Evolutionary conservation across 2,113 vertebrate genomes (phyloP).

Genomic region (Ameiurus melas): DNA sequence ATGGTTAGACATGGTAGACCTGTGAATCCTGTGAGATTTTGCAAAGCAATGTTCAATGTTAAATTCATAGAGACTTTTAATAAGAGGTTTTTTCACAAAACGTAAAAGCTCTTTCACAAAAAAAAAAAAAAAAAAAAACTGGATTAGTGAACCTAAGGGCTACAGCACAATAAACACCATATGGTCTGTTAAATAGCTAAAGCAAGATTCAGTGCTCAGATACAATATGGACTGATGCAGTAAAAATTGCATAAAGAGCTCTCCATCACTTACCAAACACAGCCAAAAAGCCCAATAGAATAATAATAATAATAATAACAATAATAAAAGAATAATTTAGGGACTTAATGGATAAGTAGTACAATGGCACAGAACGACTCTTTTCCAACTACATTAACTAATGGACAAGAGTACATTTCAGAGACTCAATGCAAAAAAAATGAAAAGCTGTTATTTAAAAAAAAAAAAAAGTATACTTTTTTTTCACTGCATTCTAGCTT

Average conservation of each 20-base stretch:
- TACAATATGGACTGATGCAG: background rate
- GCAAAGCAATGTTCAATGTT: background rate
- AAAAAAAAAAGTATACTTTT: background rate
- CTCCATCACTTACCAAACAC: background rate
- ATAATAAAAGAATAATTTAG: background rate
- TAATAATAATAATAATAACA: too few relatives aligned
- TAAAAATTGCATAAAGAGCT: background rate
- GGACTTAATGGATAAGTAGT: background rate
- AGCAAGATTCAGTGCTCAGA: background rate
- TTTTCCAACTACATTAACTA: background rate
- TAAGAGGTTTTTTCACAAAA: background rate
- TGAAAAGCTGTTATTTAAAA: too few relatives aligned
- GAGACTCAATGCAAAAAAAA: background rate
- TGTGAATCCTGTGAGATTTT: background rate
- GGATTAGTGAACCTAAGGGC: background rate
- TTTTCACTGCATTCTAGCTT: too few relatives aligned
- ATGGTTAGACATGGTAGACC: background rate
- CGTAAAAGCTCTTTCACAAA: too few relatives aligned
- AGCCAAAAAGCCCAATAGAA: background rate
- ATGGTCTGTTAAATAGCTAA: slow-evolving; percentile 4
- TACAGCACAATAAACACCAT: background rate
- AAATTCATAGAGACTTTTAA: background rate
- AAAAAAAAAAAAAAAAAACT: background rate
- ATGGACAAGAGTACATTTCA: background rate
- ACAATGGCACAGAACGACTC: background rate